These are phyloP conservation scores for Ctenochaetus hawaiiensis DNA, from an alignment of 2,797 vertebrate genomes.

Conservation along the genomic window DNA sequence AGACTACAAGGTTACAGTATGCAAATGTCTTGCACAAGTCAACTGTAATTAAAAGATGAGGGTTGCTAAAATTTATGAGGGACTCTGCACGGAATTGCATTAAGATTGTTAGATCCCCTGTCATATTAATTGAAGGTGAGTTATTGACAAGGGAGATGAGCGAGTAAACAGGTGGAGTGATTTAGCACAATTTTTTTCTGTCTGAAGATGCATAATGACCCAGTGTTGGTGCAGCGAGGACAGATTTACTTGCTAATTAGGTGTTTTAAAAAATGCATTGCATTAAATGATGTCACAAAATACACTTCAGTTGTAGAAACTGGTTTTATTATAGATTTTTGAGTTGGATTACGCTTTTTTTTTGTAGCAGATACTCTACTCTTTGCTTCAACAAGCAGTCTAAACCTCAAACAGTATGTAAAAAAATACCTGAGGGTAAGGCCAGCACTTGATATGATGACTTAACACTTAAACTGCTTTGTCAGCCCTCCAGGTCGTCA, in stretches of 20 bases:
- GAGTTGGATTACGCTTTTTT: neutral
- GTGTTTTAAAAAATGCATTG: slow-evolving; percentile 11
- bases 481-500: slow-evolving; percentile 45
- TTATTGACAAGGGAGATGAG: slow-evolving; percentile 24
- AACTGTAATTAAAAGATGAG: slow-evolving; percentile 55
- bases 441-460: slow-evolving; percentile 32
- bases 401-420: neutral
- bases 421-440: slow-evolving; percentile 13
- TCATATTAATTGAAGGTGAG: slow-evolving; percentile 50
- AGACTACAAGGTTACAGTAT: slow-evolving; percentile 60
- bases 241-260: slow-evolving; percentile 20
- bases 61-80: slow-evolving; percentile 43
- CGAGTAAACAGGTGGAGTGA: slow-evolving; percentile 37
- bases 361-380: neutral
- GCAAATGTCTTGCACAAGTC: slow-evolving; percentile 63
- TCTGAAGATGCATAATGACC: slow-evolving; percentile 26
- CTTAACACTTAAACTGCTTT: slow-evolving; percentile 34
- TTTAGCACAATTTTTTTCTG: slow-evolving; percentile 17
- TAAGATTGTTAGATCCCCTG: slow-evolving; percentile 32
- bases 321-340: neutral
- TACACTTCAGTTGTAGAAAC: neutral
- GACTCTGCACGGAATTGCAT: slow-evolving; percentile 28
- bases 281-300: too few species aligned
- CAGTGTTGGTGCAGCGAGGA: slow-evolving; percentile 1
- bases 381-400: neutral